phyloP scores from a whole-genome alignment of 2,113 vertebrate species.

The Centropus bengalensis region DNA sequence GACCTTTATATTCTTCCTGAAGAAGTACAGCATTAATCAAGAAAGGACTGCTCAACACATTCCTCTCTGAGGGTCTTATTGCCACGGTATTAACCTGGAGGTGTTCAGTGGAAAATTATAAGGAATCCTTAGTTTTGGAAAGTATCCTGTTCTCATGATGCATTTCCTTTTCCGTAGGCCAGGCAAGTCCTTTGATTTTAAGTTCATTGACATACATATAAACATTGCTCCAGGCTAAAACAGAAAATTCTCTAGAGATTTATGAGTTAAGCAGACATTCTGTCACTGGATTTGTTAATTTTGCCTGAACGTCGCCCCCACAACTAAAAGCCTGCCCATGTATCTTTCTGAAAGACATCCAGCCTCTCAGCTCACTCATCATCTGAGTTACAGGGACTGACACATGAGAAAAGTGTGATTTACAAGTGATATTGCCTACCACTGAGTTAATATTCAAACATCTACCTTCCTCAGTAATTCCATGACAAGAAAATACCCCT shows the following conservation, averaged over 20 bases:
- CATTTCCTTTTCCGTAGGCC: slow-evolving; percentile 52
- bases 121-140: slow-evolving; percentile 36
- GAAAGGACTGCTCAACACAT: slow-evolving; percentile 41
- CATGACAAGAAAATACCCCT: neutral
- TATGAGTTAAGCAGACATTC: slow-evolving; percentile 70
- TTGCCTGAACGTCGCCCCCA: neutral
- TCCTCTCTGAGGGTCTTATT: slow-evolving; percentile 39
- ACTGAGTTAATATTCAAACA: neutral
- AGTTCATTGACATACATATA: slow-evolving; percentile 58
- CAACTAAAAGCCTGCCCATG: slow-evolving; percentile 36
- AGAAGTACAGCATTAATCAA: slow-evolving; percentile 52
- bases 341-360: slow-evolving; percentile 15
- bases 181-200: slow-evolving; percentile 57
- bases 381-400: neutral
- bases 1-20: slow-evolving; percentile 63
- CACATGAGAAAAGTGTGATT: neutral
- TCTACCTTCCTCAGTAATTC: neutral
- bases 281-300: slow-evolving; percentile 52
- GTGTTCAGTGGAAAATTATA: slow-evolving; percentile 60
- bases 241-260: slow-evolving; percentile 67
- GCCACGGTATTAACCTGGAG: slow-evolving; percentile 64
- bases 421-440: neutral
- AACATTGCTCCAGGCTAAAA: slow-evolving; percentile 58
- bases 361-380: slow-evolving; percentile 19
- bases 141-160: slow-evolving; percentile 60